Percentiles rank a stretch among this genome's conserved stretches.
phyloP scores from a whole-genome alignment of 2,797 vertebrate species.

The Coluber constrictor region DNA sequence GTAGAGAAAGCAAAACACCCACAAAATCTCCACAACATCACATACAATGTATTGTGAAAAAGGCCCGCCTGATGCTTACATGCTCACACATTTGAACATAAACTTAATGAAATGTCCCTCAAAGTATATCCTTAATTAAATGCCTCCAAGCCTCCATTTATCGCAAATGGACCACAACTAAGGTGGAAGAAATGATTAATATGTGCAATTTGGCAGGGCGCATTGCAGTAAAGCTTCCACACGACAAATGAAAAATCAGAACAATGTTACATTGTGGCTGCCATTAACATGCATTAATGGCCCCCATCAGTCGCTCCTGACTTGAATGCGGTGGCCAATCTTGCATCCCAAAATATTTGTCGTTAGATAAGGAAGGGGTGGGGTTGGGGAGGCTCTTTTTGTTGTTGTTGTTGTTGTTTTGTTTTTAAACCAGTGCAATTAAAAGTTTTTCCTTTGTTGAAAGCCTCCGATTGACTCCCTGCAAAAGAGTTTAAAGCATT shows the following conservation, averaged over 20 bases:
- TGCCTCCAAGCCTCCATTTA: slow-evolving; percentile 45
- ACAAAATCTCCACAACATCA: slow-evolving; percentile 42
- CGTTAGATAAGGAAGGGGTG: background rate
- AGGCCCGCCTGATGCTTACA: background rate
- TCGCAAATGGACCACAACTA: slow-evolving; percentile 53
- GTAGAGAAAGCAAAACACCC: slow-evolving; percentile 41
- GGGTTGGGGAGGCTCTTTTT: background rate
- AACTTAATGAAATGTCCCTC: slow-evolving; percentile 44
- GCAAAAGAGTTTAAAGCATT: background rate
- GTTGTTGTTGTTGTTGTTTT: no score
- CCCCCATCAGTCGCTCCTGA: background rate
- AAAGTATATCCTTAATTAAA: slow-evolving; percentile 54
- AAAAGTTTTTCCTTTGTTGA: background rate
- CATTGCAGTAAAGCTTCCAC: slow-evolving; percentile 19
- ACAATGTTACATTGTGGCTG: slow-evolving; percentile 19
- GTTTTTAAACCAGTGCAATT: background rate
- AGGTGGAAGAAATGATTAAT: slow-evolving; percentile 53
- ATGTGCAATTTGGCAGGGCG: slow-evolving; percentile 30
- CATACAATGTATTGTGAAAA: slow-evolving; percentile 9
- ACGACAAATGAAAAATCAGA: slow-evolving; percentile 23
- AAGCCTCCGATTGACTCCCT: background rate
- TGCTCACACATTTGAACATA: slow-evolving; percentile 30
- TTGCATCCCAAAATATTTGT: background rate
- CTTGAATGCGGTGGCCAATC: slow-evolving; percentile 17
- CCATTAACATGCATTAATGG: slow-evolving; percentile 16